Percentiles rank a stretch among this genome's conserved stretches.
Conservation (phyloP, 2,888 invertebrate genomes). For the Lasiommata megera region DNA sequence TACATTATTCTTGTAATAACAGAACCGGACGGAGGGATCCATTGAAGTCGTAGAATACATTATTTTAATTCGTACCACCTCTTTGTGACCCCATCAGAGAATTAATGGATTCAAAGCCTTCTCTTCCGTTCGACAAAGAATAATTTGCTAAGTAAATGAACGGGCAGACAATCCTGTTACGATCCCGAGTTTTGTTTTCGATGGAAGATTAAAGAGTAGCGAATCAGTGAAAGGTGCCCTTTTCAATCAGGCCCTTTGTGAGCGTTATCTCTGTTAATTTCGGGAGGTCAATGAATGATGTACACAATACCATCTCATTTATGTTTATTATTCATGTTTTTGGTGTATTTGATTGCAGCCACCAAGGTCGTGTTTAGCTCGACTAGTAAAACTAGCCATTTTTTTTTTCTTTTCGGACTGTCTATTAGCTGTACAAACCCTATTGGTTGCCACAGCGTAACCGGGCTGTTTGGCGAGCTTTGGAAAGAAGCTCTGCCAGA, state of each 20-base stretch:
- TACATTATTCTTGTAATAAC: conserved; percentile 81
- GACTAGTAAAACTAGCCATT: conserved; percentile 9
- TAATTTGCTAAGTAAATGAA: conserved; percentile 82
- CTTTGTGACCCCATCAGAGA: conserved; percentile 78
- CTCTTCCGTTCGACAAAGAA: conserved; percentile 80
- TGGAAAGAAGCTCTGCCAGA: too few species aligned
- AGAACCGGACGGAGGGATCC: conserved; percentile 73
- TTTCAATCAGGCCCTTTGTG: conserved; percentile 68
- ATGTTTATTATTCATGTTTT: conserved; percentile 63
- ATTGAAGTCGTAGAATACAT: conserved; percentile 80
- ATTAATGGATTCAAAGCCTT: conserved; percentile 81
- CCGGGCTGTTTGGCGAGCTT: too few species aligned
- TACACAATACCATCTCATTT: conserved; percentile 52
- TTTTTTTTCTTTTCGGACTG: too few species aligned
- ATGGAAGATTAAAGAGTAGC: conserved; percentile 77
- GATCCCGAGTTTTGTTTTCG: conserved; percentile 74
- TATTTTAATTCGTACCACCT: conserved; percentile 80
- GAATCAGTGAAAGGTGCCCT: conserved; percentile 67
- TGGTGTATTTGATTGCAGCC: conserved; percentile 48
- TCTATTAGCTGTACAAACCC: too few species aligned
- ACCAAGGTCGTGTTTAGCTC: conserved; percentile 29
- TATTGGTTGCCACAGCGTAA: too few species aligned
- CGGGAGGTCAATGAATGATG: conserved; percentile 72
- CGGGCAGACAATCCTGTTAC: conserved; percentile 78
- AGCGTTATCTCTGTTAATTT: conserved; percentile 74